Base-by-base conservation (phyloP, 1,140 invertebrate species). In the Eumaeus atala region DNA sequence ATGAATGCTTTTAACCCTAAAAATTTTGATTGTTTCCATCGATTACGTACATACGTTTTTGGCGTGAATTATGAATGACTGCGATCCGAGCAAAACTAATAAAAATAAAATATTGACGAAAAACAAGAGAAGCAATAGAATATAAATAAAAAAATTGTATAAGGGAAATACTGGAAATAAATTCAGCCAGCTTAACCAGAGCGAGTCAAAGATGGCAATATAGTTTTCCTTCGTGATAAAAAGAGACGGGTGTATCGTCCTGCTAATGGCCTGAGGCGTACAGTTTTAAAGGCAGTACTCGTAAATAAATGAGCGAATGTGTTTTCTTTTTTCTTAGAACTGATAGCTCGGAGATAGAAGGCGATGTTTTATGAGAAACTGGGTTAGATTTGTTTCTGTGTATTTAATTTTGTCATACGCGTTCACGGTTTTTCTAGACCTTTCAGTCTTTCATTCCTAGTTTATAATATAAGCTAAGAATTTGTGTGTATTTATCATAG, bases 271-370 rank as follows among this genome's bases (percentile, higher is more conserved):
- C 62, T 34, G 58, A 55, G 67, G 67, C 71, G 70, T 63, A 18
- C 59, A 77, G 70, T 67, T 70, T 63, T 66, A 72, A 72, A 78
- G 72, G 75, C 70, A 57, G 64, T 66, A 58, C 68, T 78, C 71
- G 65, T 77, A 77, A 82, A 79, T 79, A 82, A 82, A 79, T 76
- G 72, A 78, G 70, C 62, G 73, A 72, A 72, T 72, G 70, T 74
- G 72, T 72, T 70, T 75, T 71, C 64, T 73, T 71, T 77, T 70
- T 66, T 54, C 67, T 67, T 59, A 54, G 58, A 61, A 54, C 56
- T 59, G 48, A 55, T 55, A 67, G 57, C 35, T 57, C 42, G 56
- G 55, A 35, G 58, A 42, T 52, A 51, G 57, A 51, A 51, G 63
- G 63, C 36, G 38, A 52, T 74, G 64, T 70, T 74, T 68, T 64